Evolutionary conservation across 1,140 invertebrate species (phyloP).

Genomic region (Sweltsa coloradensis): DNA sequence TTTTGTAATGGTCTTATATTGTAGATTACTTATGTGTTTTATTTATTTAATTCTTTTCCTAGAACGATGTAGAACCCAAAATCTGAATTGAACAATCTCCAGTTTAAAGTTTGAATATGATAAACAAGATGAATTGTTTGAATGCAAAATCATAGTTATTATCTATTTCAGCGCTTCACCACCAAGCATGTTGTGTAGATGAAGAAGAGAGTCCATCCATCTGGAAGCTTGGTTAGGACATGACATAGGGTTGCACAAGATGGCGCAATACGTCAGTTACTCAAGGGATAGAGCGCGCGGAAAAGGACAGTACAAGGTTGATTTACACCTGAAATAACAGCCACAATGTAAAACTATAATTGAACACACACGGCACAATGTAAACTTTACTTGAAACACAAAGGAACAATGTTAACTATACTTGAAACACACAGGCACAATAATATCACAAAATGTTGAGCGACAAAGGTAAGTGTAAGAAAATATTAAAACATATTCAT

Average conservation of each 20-base stretch:
- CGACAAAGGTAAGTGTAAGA: too few relatives aligned
- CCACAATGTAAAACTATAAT: not conserved
- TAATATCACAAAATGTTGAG: too few relatives aligned
- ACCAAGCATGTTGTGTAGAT: constrained; percentile 56
- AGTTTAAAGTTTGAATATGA: not conserved
- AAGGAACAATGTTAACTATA: too few relatives aligned
- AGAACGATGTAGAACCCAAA: too few relatives aligned
- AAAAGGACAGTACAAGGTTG: constrained; percentile 66
- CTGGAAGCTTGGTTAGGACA: constrained; percentile 60
- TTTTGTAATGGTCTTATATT: too few relatives aligned
- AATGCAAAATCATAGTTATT: not conserved
- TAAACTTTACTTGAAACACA: not conserved
- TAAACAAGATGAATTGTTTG: not conserved
- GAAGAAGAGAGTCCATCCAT: constrained; percentile 66
- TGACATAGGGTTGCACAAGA: constrained; percentile 75
- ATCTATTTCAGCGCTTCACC: too few relatives aligned
- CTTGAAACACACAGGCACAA: too few relatives aligned
- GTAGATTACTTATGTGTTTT: too few relatives aligned
- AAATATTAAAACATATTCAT: too few relatives aligned
- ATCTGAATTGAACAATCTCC: not conserved
- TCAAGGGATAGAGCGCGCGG: constrained; percentile 67
- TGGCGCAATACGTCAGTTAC: constrained; percentile 78
- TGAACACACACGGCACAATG: not conserved
- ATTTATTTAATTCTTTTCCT: too few relatives aligned
- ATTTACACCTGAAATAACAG: constrained; percentile 34